A percentile compares a stretch with the other conserved stretches of the same genome.
phyloP scores from a whole-genome alignment of 2,888 invertebrate species.

The Hartigia nigra region DNA sequence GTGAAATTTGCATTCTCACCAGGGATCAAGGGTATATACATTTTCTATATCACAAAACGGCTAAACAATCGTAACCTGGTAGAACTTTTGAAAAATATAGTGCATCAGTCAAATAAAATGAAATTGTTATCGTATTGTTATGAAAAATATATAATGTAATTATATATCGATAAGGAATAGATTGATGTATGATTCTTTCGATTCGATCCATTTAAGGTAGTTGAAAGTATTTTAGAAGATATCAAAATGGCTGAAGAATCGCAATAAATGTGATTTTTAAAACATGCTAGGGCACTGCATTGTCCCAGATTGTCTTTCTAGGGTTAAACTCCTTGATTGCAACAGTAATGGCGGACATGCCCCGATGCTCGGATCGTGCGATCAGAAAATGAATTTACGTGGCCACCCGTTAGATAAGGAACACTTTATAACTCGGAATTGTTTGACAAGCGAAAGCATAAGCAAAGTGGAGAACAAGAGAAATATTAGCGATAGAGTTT shows the following conservation, averaged over 20 bases:
- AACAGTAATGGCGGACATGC: neutral
- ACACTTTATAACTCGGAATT: slow-evolving; percentile 23
- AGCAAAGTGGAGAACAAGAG: slow-evolving; percentile 21
- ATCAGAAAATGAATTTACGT: neutral
- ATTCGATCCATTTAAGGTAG: too few relatives aligned
- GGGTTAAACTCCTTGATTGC: neutral
- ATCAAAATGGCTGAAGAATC: too few relatives aligned
- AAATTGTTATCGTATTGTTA: neutral
- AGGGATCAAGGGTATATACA: neutral
- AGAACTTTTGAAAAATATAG: neutral
- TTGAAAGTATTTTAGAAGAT: too few relatives aligned
- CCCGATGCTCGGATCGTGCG: neutral
- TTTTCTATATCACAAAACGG: neutral
- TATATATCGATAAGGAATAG: too few relatives aligned
- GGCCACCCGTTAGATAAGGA: slow-evolving; percentile 12
- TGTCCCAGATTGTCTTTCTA: too few relatives aligned
- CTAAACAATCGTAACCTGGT: neutral
- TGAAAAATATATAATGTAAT: too few relatives aligned
- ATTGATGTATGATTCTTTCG: too few relatives aligned
- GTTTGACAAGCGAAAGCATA: slow-evolving; percentile 21
- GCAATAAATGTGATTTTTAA: too few relatives aligned
- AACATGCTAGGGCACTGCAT: too few relatives aligned
- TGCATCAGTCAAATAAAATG: neutral
- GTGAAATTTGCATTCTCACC: neutral
- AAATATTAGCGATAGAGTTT: slow-evolving; percentile 18